These are phyloP conservation scores for Leucoma salicis DNA, from an alignment of 2,888 invertebrate species.

Conservation along the genomic window DNA sequence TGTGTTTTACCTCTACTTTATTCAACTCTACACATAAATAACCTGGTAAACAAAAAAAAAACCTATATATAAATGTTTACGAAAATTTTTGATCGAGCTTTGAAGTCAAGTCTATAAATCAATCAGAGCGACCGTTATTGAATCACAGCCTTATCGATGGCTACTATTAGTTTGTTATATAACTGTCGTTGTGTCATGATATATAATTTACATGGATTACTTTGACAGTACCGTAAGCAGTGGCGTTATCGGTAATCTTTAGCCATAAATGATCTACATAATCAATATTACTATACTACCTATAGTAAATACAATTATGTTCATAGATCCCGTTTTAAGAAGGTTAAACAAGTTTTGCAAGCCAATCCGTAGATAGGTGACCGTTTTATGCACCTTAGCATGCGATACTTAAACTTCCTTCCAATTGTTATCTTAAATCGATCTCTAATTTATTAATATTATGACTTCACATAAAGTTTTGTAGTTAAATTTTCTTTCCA, in stretches of 20 bases:
- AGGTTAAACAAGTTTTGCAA: no score
- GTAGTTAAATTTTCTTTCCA: no score
- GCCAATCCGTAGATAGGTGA: no score
- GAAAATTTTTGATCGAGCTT: constrained; percentile 57
- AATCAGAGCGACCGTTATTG: constrained; percentile 24
- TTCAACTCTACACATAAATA: no score
- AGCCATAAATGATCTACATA: constrained; percentile 22
- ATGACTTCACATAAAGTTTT: no score
- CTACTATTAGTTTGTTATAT: constrained; percentile 20
- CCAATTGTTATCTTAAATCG: no score
- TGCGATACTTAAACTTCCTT: no score
- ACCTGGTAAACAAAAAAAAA: no score
- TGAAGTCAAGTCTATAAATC: constrained; percentile 17
- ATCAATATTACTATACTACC: constrained; percentile 3
- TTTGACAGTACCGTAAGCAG: constrained; percentile 9
- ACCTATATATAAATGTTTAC: constrained; percentile 20
- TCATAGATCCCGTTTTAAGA: background rate
- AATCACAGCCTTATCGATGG: constrained; percentile 30
- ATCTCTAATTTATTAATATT: no score
- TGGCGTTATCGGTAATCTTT: constrained; percentile 10
- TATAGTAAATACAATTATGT: background rate
- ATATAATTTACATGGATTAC: constrained; percentile 9
- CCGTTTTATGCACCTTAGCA: no score
- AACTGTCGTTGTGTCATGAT: constrained; percentile 25
- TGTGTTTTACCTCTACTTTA: no score